Conservation (phyloP, 2,797 vertebrate genomes). For the Poecilia gillii region DNA sequence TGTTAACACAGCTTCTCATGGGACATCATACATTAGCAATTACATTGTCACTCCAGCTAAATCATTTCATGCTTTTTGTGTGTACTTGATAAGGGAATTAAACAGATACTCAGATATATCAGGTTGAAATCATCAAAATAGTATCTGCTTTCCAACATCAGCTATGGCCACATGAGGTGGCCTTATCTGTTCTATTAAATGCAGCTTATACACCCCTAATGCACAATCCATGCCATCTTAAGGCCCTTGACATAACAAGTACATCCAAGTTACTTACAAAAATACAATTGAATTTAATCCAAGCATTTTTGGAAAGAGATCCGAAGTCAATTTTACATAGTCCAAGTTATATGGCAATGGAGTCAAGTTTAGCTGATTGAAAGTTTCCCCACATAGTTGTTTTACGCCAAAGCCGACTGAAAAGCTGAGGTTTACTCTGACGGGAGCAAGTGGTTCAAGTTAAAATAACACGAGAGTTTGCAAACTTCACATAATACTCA, state of each 20-base stretch:
- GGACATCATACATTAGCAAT: slow-evolving; percentile 7
- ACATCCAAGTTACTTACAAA: not conserved
- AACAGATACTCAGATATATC: not conserved
- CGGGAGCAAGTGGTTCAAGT: not conserved
- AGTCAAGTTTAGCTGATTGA: not conserved
- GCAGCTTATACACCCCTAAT: not conserved
- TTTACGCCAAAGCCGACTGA: not conserved
- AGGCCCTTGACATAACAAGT: not conserved
- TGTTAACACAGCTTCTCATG: not conserved
- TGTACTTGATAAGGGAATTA: not conserved
- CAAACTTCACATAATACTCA: not conserved
- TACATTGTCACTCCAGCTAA: slow-evolving; percentile 2
- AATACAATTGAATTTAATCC: not conserved
- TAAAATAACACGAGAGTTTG: not conserved
- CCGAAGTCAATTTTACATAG: not conserved
- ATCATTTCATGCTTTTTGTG: not conserved
- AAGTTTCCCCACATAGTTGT: not conserved
- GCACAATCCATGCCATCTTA: not conserved
- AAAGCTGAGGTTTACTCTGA: not conserved
- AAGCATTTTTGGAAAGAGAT: not conserved
- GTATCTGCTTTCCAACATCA: not conserved
- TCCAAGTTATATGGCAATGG: not conserved
- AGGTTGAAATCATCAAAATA: not conserved
- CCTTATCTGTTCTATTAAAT: not conserved
- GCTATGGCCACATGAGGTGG: not conserved